Evolutionary conservation across 2,113 vertebrate species (phyloP).

Genomic region (Phoenicopterus ruber): DNA sequence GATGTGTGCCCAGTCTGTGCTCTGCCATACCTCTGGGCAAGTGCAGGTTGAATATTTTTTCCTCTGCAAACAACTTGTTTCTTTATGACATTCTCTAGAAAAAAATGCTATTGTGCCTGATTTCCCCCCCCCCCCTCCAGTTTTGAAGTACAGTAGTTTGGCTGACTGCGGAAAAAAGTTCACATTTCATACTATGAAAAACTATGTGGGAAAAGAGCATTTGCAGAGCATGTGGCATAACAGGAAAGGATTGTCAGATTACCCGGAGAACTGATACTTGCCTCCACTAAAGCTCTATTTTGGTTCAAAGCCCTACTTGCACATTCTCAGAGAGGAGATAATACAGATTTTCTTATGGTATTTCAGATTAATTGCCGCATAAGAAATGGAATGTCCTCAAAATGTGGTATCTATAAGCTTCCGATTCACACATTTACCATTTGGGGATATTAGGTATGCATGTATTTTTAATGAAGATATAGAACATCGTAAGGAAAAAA

Average conservation of each 20-base stretch:
- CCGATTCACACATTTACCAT: neutral
- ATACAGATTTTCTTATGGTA: neutral
- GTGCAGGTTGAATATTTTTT: neutral
- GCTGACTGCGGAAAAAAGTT: neutral
- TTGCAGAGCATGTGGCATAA: conserved; percentile 6
- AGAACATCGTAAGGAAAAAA: neutral
- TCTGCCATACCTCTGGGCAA: neutral
- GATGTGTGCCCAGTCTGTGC: neutral
- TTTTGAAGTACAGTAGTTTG: neutral
- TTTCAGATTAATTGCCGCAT: conserved; percentile 5
- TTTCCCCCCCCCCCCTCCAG: accelerated
- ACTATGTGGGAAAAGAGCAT: neutral
- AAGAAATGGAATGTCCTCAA: neutral
- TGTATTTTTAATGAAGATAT: neutral
- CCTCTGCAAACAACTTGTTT: neutral
- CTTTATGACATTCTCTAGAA: neutral
- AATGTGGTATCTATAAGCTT: neutral
- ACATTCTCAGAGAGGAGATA: neutral
- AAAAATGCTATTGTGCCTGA: neutral
- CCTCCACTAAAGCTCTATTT: conserved; percentile 29
- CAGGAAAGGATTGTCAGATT: conserved; percentile 33
- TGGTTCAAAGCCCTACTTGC: conserved; percentile 14
- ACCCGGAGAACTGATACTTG: conserved; percentile 29
- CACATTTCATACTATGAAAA: neutral
- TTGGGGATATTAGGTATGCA: neutral